Base-by-base conservation (phyloP, 2,888 invertebrate genomes). In the Celastrina argiolus region DNA sequence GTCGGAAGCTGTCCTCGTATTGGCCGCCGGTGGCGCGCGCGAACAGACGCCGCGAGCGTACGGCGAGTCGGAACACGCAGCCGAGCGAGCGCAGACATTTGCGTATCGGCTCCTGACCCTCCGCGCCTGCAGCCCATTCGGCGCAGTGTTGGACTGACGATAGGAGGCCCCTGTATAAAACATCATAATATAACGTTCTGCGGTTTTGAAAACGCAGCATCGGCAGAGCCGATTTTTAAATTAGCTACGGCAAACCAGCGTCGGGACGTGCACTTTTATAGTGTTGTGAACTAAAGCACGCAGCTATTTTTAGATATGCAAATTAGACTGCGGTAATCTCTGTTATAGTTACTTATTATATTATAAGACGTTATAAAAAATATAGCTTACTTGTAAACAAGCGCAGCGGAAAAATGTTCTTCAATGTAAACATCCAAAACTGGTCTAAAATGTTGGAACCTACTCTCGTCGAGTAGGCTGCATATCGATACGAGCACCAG, bases 361-460 rank as follows among this genome's bases (percentile, higher is more conserved):
- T n/a, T n/a, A n/a, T n/a, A n/a, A n/a, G n/a, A n/a, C n/a, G n/a
- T n/a, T 22, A 5, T 56, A 26, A 56, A n/a, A 58, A 0, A n/a
- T 31, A 31, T n/a, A 42, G 72, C 93, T 88, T 87, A 96, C 96
- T 97, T 97, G 87, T 98, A 98, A 18, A 98, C 98, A 14, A 98
- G 92, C 0, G 98, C 97, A 0, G 98, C 98, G 0, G 98, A 97
- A 87, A 99, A 98, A 83, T 98, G 98, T 73, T 97, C 96, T 74
- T 96, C 96, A 65, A 98, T 97, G 79, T 99, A 99, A 0, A 97
- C 97, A 78, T 98, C 97, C 84, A 98, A 94, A 0, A 98, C 97
- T 0, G 98, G 97, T 74, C 96, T 95, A 84, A 98, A 98, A 80
- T 98, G 97, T 80, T 98, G 97, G 85, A 98, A 98, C 76, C 98